phyloP scores from a whole-genome alignment of 92 coral and sea anemone genomes.

The Ricordea florida region DNA sequence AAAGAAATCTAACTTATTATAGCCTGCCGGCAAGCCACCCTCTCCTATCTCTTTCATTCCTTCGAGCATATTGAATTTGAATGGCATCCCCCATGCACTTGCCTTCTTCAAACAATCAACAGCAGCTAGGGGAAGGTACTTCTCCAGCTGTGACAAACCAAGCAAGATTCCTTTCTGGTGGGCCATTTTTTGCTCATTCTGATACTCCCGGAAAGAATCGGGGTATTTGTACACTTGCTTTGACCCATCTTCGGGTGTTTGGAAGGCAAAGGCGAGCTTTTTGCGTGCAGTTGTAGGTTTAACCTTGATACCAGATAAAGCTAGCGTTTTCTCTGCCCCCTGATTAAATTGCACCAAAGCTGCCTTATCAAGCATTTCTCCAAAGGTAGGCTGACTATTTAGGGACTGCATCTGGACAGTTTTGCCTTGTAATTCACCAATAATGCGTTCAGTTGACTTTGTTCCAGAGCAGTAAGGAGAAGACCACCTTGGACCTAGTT shows the following conservation, averaged over 20 bases:
- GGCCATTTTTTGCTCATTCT: neutral
- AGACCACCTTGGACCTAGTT: slow-evolving; percentile 30
- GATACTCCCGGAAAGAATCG: neutral
- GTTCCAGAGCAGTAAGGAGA: slow-evolving; percentile 44
- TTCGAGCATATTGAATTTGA: neutral
- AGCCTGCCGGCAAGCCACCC: neutral
- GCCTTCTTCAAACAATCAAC: neutral
- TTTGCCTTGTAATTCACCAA: slow-evolving; percentile 52
- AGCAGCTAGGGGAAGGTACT: neutral
- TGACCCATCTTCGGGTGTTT: neutral
- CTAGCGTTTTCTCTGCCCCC: neutral
- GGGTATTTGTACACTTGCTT: neutral
- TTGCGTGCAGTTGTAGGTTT: neutral
- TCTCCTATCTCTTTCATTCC: neutral
- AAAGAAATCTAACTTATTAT: slow-evolving; percentile 8
- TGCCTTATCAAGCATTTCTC: slow-evolving; percentile 9
- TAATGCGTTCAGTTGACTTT: slow-evolving; percentile 24
- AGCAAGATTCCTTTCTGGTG: slow-evolving; percentile 28
- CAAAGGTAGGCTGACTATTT: slow-evolving; percentile 53
- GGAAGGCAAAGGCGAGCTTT: neutral
- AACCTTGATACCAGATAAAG: neutral
- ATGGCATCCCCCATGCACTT: neutral
- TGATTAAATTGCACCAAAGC: slow-evolving; percentile 25
- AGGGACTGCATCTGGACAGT: slow-evolving; percentile 40
- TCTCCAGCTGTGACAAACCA: slow-evolving; percentile 19